phyloP scores from a whole-genome alignment of 2,888 invertebrate genomes.

The Ophraella communa region DNA sequence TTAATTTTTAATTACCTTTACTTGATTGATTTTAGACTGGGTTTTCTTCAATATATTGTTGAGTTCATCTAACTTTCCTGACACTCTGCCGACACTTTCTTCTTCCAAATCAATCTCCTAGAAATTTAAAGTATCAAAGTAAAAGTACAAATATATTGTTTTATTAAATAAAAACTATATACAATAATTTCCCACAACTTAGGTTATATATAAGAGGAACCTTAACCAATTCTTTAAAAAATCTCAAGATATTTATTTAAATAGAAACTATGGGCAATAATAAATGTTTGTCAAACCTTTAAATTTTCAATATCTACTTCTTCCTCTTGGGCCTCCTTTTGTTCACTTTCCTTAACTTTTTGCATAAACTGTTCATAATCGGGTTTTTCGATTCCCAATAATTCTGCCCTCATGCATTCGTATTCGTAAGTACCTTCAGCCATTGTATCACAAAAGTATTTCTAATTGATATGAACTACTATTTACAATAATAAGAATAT shows the following conservation, averaged over 20 bases:
- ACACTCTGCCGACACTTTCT: constrained; percentile 69
- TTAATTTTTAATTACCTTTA: constrained; percentile 70
- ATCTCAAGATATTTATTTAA: not conserved
- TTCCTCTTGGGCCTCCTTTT: constrained; percentile 59
- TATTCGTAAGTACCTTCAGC: constrained; percentile 74
- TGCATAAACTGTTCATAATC: constrained; percentile 70
- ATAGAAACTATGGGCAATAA: not conserved
- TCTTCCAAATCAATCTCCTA: constrained; percentile 69
- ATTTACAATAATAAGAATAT: constrained; percentile 14
- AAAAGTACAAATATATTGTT: not conserved
- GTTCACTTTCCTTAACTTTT: constrained; percentile 60
- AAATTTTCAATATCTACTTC: constrained; percentile 64
- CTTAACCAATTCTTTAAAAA: not conserved
- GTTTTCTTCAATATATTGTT: constrained; percentile 81
- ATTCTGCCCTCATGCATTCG: constrained; percentile 79
- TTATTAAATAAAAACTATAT: too few relatives aligned
- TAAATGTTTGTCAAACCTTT: constrained; percentile 51
- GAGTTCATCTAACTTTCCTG: constrained; percentile 79
- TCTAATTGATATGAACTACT: constrained; percentile 18
- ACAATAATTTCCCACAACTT: too few relatives aligned
- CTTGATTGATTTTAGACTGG: constrained; percentile 84
- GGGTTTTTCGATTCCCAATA: constrained; percentile 75
- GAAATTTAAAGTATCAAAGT: too few relatives aligned
- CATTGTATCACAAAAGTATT: constrained; percentile 54
- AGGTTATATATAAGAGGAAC: too few relatives aligned